Base-by-base conservation (phyloP, 2,888 invertebrate genomes). In the Leucozona laternaria region DNA sequence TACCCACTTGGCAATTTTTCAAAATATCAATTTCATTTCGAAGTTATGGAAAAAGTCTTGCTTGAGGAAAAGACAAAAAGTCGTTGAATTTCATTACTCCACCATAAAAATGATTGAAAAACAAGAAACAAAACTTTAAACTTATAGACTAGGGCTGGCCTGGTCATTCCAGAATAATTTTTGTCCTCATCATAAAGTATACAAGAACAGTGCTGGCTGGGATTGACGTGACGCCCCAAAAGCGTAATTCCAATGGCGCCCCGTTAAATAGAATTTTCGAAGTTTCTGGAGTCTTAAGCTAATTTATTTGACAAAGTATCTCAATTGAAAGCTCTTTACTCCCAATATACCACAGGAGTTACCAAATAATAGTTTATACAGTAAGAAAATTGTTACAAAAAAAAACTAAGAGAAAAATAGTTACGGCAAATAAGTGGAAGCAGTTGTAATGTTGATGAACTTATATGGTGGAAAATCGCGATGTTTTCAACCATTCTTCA, bases 11-110 rank as follows among this genome's bases (percentile, higher is more conserved):
- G 86, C 86, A 82, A 48, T 75, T 86, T 86, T 72, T 82, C 86
- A 86, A 86, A 86, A 82, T 82, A 86, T 86, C 82, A 82, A 86
- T 86, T 82, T 82, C 71, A 82, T 78, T 81, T 60, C 20, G 60
- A 71, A 75, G 73, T 57, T 48, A 31, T 58, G 11, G 11, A 17
- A 45, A 60, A 79, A 34, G 50, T 71, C 57, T 37, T 28, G 55
- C 58, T 48, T 48, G 15, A 66, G 58, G 31, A 45, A 40, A 76
- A 22, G n/a, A 64, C 45, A 40, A 73, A 66, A 57, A 13, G 53
- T 68, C 53, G 37, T 68, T 53, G 50, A 68, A 53, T 68, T 68
- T 53, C 68, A 53, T 68, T 68, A 68, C 22, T 68, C 50, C 20
- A n/a, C 31, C 34, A 50, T 68, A 37, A 53, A 22, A 53, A 37